phyloP scores from a whole-genome alignment of 2,888 invertebrate species.

The Eupithecia insigniata region DNA sequence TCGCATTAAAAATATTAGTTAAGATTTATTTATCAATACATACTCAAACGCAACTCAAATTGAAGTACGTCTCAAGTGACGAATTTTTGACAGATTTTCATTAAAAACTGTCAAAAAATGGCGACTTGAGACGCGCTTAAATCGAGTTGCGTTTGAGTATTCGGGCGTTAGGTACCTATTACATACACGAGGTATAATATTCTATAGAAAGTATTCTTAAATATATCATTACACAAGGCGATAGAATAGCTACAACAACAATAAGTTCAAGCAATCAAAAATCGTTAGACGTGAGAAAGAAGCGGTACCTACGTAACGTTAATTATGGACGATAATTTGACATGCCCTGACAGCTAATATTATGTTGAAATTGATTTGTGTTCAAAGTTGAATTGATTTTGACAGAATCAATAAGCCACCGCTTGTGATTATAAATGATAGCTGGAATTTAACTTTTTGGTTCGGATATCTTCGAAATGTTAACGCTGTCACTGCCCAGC shows the following conservation, averaged over 20 bases:
- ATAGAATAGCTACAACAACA: constrained; percentile 54
- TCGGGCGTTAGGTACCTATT: background rate
- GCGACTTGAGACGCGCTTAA: no score
- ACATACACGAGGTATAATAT: background rate
- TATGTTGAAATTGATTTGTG: constrained; percentile 82
- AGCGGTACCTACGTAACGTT: constrained; percentile 61
- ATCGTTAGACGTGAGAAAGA: constrained; percentile 71
- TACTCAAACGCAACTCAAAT: no score
- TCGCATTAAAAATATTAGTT: no score
- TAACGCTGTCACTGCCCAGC: background rate
- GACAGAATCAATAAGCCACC: constrained; percentile 83
- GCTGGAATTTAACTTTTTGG: constrained; percentile 40
- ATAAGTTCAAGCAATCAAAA: constrained; percentile 56
- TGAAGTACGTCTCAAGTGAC: no score
- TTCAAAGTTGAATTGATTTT: constrained; percentile 82
- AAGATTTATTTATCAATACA: no score
- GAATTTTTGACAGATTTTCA: no score
- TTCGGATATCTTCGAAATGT: background rate
- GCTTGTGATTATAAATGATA: constrained; percentile 57
- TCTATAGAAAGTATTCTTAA: constrained; percentile 9
- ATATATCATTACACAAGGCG: constrained; percentile 26
- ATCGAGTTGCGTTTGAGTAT: no score
- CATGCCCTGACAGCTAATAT: constrained; percentile 80
- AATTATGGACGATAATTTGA: constrained; percentile 80
- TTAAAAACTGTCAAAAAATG: no score